Base-by-base conservation (phyloP, 2,113 vertebrate genomes). In the Numenius arquata region DNA sequence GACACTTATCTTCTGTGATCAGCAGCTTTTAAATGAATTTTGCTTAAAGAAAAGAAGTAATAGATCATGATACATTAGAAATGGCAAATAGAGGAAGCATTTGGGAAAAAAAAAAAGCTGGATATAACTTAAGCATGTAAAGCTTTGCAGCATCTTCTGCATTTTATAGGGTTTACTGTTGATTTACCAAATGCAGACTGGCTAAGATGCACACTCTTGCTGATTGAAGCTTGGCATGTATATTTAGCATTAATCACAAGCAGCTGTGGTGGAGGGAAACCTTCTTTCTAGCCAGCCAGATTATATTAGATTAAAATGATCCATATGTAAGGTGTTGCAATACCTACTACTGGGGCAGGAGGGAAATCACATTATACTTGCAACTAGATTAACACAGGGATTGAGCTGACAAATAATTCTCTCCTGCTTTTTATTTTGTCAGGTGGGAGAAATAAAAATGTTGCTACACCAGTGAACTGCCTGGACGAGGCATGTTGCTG, bases 271-370 rank as follows among this genome's bases (percentile, higher is more conserved):
- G 47, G 67, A 95, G 78, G 91, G 78, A 89, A 95, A 88, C 96
- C 94, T 91, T 66, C 92, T 90, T 96, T 95, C 87, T 59, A 95
- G 89, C 84, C 95, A 96, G 89, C 91, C 95, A 96, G 94, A 96
- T 97, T 96, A 96, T 96, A 95, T 95, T 96, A 96, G 95, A 96
- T 97, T 96, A 96, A 96, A 97, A 96, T 97, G 94, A 96, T 96
- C 96, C 94, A 80, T 95, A 95, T 94, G 93, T 95, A 97, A 97
- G 93, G 96, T 96, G 91, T 95, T 95, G 93, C 74, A 73, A 95
- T 96, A 93, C 91, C 93, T 94, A 88, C 96, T 77, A 71, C 87
- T 18, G 71, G 84, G 91, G 87, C 96, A 93, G 93, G 87, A 85
- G 87, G 91, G 95, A 96, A 95, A 97, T 96, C 96, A 96, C 91